Conservation (phyloP, 2,797 vertebrate genomes). For the Brachymystax lenok region DNA sequence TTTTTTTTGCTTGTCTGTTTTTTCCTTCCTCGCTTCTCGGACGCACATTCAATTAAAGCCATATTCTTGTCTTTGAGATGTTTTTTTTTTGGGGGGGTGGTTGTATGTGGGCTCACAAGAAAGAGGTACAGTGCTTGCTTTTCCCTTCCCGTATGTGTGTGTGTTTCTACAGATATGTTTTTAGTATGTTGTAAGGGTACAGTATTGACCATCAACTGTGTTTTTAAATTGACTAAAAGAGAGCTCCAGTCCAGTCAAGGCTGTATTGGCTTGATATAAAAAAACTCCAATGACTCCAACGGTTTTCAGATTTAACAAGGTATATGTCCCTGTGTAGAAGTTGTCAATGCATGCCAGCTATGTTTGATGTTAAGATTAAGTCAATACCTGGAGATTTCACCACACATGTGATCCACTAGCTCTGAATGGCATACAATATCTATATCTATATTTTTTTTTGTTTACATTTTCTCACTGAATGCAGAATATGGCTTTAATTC, state of each 20-base stretch:
- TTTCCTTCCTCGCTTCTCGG: slow-evolving; percentile 70
- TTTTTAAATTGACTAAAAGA: slow-evolving; percentile 55
- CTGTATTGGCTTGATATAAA: slow-evolving; percentile 25
- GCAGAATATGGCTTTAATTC: slow-evolving; percentile 86
- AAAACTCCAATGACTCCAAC: slow-evolving; percentile 45
- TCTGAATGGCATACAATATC: slow-evolving; percentile 49
- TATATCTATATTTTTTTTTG: slow-evolving; percentile 21
- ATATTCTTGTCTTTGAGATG: slow-evolving; percentile 71
- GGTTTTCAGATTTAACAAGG: slow-evolving; percentile 51
- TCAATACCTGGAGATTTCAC: slow-evolving; percentile 52
- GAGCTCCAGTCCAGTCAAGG: slow-evolving; percentile 35
- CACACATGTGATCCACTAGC: slow-evolving; percentile 52
- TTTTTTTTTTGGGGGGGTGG: slow-evolving; percentile 31
- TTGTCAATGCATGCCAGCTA: slow-evolving; percentile 81
- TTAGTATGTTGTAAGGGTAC: slow-evolving; percentile 1
- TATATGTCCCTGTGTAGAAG: slow-evolving; percentile 66
- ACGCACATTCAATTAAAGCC: slow-evolving; percentile 80
- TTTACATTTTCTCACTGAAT: slow-evolving; percentile 49
- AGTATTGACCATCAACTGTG: slow-evolving; percentile 59
- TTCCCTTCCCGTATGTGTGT: slow-evolving; percentile 8
- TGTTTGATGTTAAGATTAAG: slow-evolving; percentile 78
- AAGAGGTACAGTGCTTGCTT: slow-evolving; percentile 60
- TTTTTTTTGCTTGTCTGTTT: slow-evolving; percentile 35
- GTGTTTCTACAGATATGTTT: slow-evolving; percentile 1
- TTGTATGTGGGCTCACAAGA: slow-evolving; percentile 59